phyloP scores from a whole-genome alignment of 64 coral and sea anemone genomes.

The Platygyra sinensis region DNA sequence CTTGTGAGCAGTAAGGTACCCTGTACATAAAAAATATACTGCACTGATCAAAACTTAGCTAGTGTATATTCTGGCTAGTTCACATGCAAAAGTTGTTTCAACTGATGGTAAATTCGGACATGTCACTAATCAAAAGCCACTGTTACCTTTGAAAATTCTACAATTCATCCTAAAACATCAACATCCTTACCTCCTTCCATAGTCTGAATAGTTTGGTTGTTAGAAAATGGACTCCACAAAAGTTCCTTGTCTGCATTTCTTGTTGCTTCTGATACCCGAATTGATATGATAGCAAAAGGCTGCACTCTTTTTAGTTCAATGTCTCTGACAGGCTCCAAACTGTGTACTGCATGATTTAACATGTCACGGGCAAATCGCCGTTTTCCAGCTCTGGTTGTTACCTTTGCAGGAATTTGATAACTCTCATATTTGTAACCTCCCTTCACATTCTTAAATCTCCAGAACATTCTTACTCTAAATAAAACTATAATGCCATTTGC shows the following conservation, averaged over 20 bases:
- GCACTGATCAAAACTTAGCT: no score
- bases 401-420: constrained; percentile 47
- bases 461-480: constrained; percentile 65
- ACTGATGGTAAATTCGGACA: no score
- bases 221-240: constrained; percentile 77
- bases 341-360: constrained; percentile 3
- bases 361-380: background rate
- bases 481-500: constrained; percentile 65
- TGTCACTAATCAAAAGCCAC: no score
- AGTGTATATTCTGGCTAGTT: no score
- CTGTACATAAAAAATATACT: no score
- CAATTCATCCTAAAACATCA: background rate
- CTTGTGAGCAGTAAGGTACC: no score
- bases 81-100: no score
- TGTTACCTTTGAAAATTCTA: no score
- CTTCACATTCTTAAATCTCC: constrained; percentile 58
- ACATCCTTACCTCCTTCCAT: constrained; percentile 70
- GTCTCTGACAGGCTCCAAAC: constrained; percentile 40
- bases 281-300: constrained; percentile 68
- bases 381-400: constrained; percentile 25
- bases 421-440: constrained; percentile 25
- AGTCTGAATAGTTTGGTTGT: constrained; percentile 44
- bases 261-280: constrained; percentile 79
- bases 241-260: constrained; percentile 11
- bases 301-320: constrained; percentile 53